Evolutionary conservation across 2,888 invertebrate genomes (phyloP), one percentile per base, ranked within the genome.

Genomic region (Stenoptilia bipunctidactyla): DNA sequence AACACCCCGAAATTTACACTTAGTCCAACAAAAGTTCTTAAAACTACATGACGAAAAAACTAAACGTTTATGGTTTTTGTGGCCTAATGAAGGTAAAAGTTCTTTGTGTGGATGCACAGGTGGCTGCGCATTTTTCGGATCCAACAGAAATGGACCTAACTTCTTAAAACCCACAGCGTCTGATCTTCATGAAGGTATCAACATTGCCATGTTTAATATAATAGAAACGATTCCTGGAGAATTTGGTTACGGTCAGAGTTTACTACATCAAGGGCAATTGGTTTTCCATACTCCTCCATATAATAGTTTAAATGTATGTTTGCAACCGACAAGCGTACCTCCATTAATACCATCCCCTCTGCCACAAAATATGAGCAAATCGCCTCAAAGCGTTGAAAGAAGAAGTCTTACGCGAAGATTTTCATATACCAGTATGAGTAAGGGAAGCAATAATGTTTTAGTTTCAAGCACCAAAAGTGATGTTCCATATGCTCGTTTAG

Each of bases 91-190:
- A 51, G 86, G 88, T 1, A 89, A 89, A 50, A 85, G 86, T 42
- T 80, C 88, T 0, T 93, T 92, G 51, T 99, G 98, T 66, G 98
- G 98, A 0, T 99, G 98, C 66, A 92, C 93, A 20, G 98, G 98
- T 1, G 97, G 97, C 0, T 97, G 97, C 61, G 86, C 87, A 9
- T 99, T 99, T 80, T 98, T 98, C 63, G 98, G 97, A 1, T 90
- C 88, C 40, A 97, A 97, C 69, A 88, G 89, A 58, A 96, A 97
- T 66, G 98, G 97, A 0, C 80, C 89, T 9, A 89, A 90, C 49
- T 97, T 97, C 73, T 93, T 98, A 50, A 93, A 93, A 58, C 95
- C 96, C 0, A 91, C 88, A 46, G 85, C 90, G 15, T 89, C 90
- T 43, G 95, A 95, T 73, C 76, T 93, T 33, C 88, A 89, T 41